A percentile compares a stretch with the other conserved stretches of the same genome.
phyloP scores from a whole-genome alignment of 2,797 vertebrate species.

The Crax fasciolata region DNA sequence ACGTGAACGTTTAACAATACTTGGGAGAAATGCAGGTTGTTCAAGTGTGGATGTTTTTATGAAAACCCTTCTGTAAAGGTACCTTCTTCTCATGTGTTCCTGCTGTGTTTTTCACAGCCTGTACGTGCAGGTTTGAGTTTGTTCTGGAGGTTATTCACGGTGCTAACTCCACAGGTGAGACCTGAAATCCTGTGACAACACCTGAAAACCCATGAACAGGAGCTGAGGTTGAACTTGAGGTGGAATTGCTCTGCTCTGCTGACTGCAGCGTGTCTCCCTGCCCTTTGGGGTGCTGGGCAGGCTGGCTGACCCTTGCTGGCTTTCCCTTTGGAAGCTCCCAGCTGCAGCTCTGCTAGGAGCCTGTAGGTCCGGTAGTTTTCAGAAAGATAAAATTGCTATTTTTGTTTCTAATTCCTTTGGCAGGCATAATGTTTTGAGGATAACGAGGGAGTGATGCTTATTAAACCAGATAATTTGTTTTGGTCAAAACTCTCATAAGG shows the following conservation, averaged over 20 bases:
- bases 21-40: neutral
- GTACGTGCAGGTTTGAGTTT: neutral
- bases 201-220: neutral
- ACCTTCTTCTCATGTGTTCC: accelerated
- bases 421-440: neutral
- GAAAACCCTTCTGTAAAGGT: neutral
- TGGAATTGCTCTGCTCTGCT: neutral
- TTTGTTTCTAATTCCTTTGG: conserved; percentile 43
- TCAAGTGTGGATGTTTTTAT: neutral
- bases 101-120: neutral
- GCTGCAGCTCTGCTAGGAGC: neutral
- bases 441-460: neutral
- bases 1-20: neutral
- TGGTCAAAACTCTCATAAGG: conserved; percentile 33
- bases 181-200: neutral
- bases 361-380: neutral
- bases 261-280: neutral
- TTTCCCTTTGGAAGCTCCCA: neutral
- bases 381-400: conserved; percentile 15
- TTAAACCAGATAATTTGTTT: conserved; percentile 64
- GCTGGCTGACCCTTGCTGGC: neutral
- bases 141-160: neutral
- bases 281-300: neutral
- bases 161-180: neutral
- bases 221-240: neutral